phyloP scores from a whole-genome alignment of 2,888 invertebrate genomes.

The Drosophila setosimentum region DNA sequence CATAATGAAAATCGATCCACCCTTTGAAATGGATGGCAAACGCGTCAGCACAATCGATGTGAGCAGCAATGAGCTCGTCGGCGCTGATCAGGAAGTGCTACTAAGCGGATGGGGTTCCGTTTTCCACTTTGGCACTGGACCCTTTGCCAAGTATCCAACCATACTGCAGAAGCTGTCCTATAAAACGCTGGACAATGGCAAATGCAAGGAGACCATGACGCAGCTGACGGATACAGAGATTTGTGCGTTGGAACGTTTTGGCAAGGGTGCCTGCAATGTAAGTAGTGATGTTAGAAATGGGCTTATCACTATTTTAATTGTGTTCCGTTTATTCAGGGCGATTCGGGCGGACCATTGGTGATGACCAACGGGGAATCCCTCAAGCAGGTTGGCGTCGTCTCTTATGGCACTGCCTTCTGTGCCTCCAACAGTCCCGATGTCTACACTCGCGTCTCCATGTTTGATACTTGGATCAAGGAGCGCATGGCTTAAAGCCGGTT shows the following conservation, averaged over 20 bases:
- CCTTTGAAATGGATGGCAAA: constrained; percentile 75
- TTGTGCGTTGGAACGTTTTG: constrained; percentile 82
- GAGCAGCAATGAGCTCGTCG: constrained; percentile 72
- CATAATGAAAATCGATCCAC: constrained; percentile 79
- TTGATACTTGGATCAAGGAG: constrained; percentile 82
- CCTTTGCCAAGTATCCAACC: constrained; percentile 80
- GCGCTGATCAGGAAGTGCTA: constrained; percentile 73
- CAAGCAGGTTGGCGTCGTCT: constrained; percentile 84
- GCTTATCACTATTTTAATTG: neutral
- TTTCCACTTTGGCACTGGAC: constrained; percentile 81
- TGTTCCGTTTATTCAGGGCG: constrained; percentile 72
- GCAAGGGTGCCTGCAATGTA: constrained; percentile 85
- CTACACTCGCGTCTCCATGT: constrained; percentile 84
- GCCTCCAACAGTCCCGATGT: constrained; percentile 83
- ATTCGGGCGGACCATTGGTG: constrained; percentile 85
- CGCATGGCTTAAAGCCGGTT: constrained; percentile 59
- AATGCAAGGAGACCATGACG: constrained; percentile 77
- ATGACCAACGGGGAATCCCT: constrained; percentile 75
- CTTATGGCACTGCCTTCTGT: constrained; percentile 84
- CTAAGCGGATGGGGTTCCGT: constrained; percentile 84
- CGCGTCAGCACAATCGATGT: constrained; percentile 85
- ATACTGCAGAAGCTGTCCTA: constrained; percentile 80
- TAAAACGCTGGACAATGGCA: constrained; percentile 79
- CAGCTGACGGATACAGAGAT: constrained; percentile 84
- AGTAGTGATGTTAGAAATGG: constrained; percentile 33